Conservation (phyloP, 2,888 invertebrate species). For the Chrysotoxum bicinctum region DNA sequence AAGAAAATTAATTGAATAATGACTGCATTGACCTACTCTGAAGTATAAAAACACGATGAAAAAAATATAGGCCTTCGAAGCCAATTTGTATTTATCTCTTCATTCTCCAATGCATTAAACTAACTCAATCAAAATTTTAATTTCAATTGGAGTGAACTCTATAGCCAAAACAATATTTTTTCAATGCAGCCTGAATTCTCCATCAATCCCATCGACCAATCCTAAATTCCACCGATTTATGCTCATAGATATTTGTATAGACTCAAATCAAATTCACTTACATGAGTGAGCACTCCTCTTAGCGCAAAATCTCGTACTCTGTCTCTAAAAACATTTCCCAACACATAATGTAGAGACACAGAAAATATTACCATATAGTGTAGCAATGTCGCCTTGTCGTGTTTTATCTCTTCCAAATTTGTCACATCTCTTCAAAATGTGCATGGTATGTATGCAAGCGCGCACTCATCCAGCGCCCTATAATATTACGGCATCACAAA, state of each 20-base stretch:
- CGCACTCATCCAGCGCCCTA: conserved; percentile 51
- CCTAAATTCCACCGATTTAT: conserved; percentile 10
- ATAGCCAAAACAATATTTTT: background rate
- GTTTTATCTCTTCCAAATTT: conserved; percentile 70
- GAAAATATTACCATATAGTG: conserved; percentile 62
- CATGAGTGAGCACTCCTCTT: conserved; percentile 22
- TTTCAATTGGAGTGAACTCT: background rate
- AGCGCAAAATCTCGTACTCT: conserved; percentile 4
- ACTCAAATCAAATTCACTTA: conserved; percentile 5
- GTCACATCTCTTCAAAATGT: conserved; percentile 68
- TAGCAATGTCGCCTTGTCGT: conserved; percentile 61
- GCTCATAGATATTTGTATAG: background rate
- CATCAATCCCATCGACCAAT: conserved; percentile 5
- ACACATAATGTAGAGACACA: background rate
- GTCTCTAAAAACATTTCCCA: conserved; percentile 41
- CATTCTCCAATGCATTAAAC: too few species aligned
- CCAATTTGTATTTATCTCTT: too few species aligned
- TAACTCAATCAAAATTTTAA: too few species aligned
- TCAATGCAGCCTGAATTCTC: background rate
- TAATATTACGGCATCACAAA: conserved; percentile 33
- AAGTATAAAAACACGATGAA: too few species aligned
- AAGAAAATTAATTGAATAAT: too few species aligned
- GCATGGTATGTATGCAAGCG: conserved; percentile 45
- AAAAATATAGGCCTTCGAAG: too few species aligned
- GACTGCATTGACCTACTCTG: too few species aligned